Percentiles rank a stretch among this genome's conserved stretches.
These are phyloP conservation scores for Loriculus beryllinus DNA, from an alignment of 2,797 vertebrate genomes.

Conservation along the genomic window DNA sequence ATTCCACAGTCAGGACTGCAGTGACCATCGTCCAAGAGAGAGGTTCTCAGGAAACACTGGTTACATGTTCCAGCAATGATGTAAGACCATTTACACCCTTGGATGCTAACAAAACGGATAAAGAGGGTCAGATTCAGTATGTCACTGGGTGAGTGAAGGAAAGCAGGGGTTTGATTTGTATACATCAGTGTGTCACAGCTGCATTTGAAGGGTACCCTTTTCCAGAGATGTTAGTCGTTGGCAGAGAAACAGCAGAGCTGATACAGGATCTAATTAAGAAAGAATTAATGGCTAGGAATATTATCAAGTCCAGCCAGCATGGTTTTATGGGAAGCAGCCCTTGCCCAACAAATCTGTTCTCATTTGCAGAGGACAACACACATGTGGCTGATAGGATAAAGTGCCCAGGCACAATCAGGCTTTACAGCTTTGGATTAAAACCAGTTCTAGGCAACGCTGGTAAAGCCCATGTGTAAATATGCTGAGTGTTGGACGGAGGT, in stretches of 20 bases:
- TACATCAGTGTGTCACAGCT: background rate
- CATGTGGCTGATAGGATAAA: background rate
- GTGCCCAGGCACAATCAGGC: background rate
- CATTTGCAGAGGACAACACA: background rate
- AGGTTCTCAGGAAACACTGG: background rate
- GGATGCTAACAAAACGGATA: background rate
- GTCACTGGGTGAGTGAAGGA: background rate
- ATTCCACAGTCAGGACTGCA: background rate
- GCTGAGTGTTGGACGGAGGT: background rate
- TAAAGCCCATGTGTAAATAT: background rate
- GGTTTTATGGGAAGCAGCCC: background rate
- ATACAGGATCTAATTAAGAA: background rate
- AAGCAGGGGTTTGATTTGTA: background rate
- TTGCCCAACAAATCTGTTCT: background rate
- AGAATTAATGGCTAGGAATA: background rate
- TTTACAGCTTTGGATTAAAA: background rate
- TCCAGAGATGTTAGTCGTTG: background rate
- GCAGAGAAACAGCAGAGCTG: background rate
- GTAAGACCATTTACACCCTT: background rate
- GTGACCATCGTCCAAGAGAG: background rate
- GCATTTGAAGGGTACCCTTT: background rate
- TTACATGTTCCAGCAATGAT: background rate
- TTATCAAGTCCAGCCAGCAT: background rate
- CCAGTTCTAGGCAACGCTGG: background rate
- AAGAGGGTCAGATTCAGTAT: background rate